These are phyloP conservation scores for Aphelinus atriplicis DNA, from an alignment of 1,140 invertebrate genomes.

Conservation along the genomic window DNA sequence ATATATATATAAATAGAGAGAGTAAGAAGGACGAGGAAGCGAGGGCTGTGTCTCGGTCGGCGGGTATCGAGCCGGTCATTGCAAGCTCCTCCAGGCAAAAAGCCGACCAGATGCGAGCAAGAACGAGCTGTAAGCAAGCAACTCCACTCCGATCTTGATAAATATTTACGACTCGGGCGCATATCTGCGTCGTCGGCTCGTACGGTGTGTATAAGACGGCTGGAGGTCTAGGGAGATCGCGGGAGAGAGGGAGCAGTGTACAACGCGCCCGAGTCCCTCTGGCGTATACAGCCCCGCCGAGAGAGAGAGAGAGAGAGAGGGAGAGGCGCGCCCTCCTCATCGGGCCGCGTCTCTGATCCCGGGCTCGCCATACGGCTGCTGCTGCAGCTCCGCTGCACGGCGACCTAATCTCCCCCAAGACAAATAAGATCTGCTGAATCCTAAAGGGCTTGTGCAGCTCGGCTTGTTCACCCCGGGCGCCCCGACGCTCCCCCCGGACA, in stretches of 20 bases:
- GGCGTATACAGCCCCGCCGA: background rate
- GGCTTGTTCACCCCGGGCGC: too few relatives aligned
- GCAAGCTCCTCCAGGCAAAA: background rate
- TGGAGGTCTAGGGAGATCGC: background rate
- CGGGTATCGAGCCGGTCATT: too few relatives aligned
- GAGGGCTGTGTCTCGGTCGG: background rate
- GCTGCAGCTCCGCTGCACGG: background rate
- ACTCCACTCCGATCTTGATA: constrained; percentile 53
- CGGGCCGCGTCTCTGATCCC: background rate
- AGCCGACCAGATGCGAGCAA: background rate
- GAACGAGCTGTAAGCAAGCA: background rate
- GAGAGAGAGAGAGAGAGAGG: background rate
- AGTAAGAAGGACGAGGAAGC: constrained; percentile 11
- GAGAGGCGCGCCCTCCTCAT: background rate
- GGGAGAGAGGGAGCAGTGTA: background rate
- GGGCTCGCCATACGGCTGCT: constrained; percentile 16
- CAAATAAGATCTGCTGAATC: constrained; percentile 34
- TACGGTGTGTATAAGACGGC: too few relatives aligned
- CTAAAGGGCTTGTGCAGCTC: background rate
- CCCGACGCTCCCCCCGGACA: too few relatives aligned
- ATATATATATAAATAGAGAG: background rate
- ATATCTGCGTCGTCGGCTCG: constrained; percentile 30
- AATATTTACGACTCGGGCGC: constrained; percentile 55
- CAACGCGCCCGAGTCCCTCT: too few relatives aligned
- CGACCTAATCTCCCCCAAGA: constrained; percentile 40